Evolutionary conservation across 1,140 invertebrate genomes (phyloP).

Genomic region (Tachypleus tridentatus): DNA sequence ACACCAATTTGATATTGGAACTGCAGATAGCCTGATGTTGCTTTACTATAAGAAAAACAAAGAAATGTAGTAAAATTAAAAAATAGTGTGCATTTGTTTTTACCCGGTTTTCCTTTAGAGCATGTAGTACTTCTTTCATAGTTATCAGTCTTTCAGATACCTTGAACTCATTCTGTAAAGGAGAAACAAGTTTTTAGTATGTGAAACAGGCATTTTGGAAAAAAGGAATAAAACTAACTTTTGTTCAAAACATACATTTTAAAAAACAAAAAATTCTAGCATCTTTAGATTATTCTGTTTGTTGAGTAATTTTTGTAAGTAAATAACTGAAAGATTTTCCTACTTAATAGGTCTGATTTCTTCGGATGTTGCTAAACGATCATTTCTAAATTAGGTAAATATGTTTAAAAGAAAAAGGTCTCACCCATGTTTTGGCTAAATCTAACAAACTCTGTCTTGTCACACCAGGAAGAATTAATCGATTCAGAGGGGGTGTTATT

Average conservation of each 20-base stretch:
- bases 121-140: slow-evolving; percentile 66
- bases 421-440: slow-evolving; percentile 62
- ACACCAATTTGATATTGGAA: neutral
- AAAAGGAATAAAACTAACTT: slow-evolving; percentile 27
- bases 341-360: neutral
- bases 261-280: neutral
- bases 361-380: neutral
- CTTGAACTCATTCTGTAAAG: slow-evolving; percentile 54
- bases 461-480: slow-evolving; percentile 80
- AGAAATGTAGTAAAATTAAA: neutral
- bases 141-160: slow-evolving; percentile 71
- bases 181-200: slow-evolving; percentile 15
- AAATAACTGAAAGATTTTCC: neutral
- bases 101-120: slow-evolving; percentile 70
- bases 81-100: slow-evolving; percentile 30
- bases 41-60: neutral
- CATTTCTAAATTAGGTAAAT: neutral
- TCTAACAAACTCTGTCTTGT: slow-evolving; percentile 76
- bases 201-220: slow-evolving; percentile 20
- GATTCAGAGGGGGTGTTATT: slow-evolving; percentile 40
- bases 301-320: slow-evolving; percentile 3
- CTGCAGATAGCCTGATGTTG: neutral
- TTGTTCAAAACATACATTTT: slow-evolving; percentile 17
- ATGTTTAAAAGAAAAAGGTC: neutral
- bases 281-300: neutral